Evolutionary conservation across 2,888 invertebrate genomes (phyloP), one percentile per base, ranked within the genome.

Genomic region (Anorthoa munda): DNA sequence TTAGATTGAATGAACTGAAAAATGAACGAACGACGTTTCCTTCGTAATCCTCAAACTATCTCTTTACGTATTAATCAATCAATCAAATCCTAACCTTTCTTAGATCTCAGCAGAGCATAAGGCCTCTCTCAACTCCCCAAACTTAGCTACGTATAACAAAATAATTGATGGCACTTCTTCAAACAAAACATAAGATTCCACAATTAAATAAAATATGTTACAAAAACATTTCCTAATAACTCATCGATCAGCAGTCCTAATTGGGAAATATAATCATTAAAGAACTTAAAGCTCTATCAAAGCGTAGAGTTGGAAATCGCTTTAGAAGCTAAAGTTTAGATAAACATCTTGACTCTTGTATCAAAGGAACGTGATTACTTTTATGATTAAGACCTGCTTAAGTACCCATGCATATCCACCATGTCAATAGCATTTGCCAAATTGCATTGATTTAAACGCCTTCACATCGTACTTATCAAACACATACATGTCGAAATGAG

Each of bases 351-450:
- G 68, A 77, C 2, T 46, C 7, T 46, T 58, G n/a, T 55, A 67
- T 71, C 67, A 79, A 79, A 79, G 64, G 66, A 56, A 71, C 66
- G 18, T 79, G 58, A 79, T 76, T 67, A 76, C 2, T 53, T 67
- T 56, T 23, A 66, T 61, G 50, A 51, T 73, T 72, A 61, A 79
- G 63, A 53, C 2, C 66, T 66, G 59, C 79, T 66, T 70, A 63
- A 79, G 79, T 75, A n/a, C 61, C 26, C 39, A 48, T 74, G 26
- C 21, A 55, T 60, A 12, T n/a, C 4, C 23, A 45, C 50, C 9
- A 58, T 72, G 63, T 66, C 65, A 78, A 45, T 69, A 15, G 17
- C 50, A 66, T 69, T 78, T 74, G 56, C 53, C 53, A 61, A 69
- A 78, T 63, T 66, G 59, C 21, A 68, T 74, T 58, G 64, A 61